These are phyloP conservation scores for Apantesis nais DNA, from an alignment of 2,888 invertebrate genomes.

Conservation along the genomic window DNA sequence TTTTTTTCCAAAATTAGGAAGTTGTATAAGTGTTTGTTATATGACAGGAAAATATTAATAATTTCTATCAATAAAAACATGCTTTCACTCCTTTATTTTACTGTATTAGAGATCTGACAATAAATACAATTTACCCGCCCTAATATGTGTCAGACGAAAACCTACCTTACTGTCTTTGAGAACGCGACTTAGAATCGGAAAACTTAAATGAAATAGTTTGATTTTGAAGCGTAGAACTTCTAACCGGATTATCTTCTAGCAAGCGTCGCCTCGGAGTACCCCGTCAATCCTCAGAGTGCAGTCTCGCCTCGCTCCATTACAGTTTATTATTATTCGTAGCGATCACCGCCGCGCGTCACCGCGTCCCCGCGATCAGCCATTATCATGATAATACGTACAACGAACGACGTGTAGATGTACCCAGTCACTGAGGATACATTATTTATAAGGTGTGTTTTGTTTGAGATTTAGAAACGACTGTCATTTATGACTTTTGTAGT, in stretches of 20 bases:
- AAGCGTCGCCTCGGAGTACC: not conserved
- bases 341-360: constrained; percentile 40
- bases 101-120: not conserved
- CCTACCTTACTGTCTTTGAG: not conserved
- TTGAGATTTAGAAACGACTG: not conserved
- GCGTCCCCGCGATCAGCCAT: constrained; percentile 36
- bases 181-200: not conserved
- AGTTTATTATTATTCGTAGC: constrained; percentile 59
- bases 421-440: constrained; percentile 8
- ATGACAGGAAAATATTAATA: no score
- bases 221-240: not conserved
- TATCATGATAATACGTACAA: constrained; percentile 55
- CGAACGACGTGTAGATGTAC: constrained; percentile 19
- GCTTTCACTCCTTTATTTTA: not conserved
- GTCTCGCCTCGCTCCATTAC: constrained; percentile 55
- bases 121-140: not conserved
- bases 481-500: not conserved
- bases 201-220: not conserved
- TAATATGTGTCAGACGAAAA: not conserved
- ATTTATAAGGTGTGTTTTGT: not conserved
- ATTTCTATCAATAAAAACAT: no score
- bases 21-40: no score
- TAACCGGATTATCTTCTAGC: not conserved
- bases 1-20: no score
- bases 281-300: constrained; percentile 26